Evolutionary conservation across 2,797 vertebrate species (phyloP).

Genomic region (Pelobates cultripes): DNA sequence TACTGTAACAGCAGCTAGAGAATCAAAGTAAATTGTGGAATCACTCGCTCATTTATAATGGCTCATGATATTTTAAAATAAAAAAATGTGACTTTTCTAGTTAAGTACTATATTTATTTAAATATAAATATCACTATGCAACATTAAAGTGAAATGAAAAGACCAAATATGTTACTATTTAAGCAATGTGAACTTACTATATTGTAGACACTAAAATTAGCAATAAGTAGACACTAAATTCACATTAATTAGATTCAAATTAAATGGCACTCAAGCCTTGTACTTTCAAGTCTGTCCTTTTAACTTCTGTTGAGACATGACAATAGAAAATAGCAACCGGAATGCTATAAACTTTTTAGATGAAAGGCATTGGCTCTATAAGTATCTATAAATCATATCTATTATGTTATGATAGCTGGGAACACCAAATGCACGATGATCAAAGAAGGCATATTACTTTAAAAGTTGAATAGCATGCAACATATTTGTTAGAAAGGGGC

Average conservation of each 20-base stretch:
- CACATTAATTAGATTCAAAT: conserved; percentile 9
- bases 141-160: too few species aligned
- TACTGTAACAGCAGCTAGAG: too few species aligned
- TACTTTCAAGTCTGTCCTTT: neutral
- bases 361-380: conserved; percentile 18
- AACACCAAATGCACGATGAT: conserved; percentile 23
- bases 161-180: neutral
- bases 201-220: neutral
- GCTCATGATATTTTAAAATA: too few species aligned
- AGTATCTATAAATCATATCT: conserved; percentile 26
- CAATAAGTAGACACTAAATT: neutral
- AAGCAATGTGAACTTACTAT: neutral
- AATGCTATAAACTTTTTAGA: conserved; percentile 25
- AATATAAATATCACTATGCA: too few species aligned
- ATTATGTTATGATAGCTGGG: conserved; percentile 28
- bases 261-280: conserved; percentile 3
- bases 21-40: too few species aligned
- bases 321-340: conserved; percentile 26
- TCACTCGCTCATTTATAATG: too few species aligned
- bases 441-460: conserved; percentile 34
- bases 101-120: too few species aligned
- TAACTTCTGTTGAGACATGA: neutral
- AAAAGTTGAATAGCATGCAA: conserved; percentile 33
- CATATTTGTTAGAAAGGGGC: conserved; percentile 18
- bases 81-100: too few species aligned